Conservation (phyloP, 2,888 invertebrate species). For the Invenusta paracnida region DNA sequence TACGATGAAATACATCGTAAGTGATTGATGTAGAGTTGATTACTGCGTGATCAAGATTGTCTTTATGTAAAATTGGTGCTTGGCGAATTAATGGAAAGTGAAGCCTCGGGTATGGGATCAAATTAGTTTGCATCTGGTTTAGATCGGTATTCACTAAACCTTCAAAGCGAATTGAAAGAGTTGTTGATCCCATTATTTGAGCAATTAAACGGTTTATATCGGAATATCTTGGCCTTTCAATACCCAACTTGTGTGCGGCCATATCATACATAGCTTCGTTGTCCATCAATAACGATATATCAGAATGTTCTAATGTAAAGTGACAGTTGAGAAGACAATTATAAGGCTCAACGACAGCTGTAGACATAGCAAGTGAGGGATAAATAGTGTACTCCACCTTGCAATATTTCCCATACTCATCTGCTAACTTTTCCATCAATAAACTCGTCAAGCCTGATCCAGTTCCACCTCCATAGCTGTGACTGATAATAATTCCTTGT, state of each 20-base stretch:
- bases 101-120: constrained; percentile 43
- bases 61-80: constrained; percentile 31
- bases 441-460: constrained; percentile 35
- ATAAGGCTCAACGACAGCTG: constrained; percentile 43
- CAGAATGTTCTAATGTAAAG: constrained; percentile 36
- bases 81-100: constrained; percentile 39
- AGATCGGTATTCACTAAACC: constrained; percentile 31
- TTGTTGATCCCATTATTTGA: constrained; percentile 41
- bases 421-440: constrained; percentile 35
- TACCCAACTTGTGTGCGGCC: constrained; percentile 2
- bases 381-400: constrained; percentile 33
- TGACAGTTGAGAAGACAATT: constrained; percentile 39
- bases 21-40: constrained; percentile 1
- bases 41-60: neutral
- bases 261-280: constrained; percentile 43
- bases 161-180: constrained; percentile 38
- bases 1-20: neutral
- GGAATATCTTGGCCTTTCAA: constrained; percentile 34
- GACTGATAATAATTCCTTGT: constrained; percentile 36
- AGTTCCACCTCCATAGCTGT: constrained; percentile 39
- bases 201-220: constrained; percentile 42
- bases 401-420: constrained; percentile 36
- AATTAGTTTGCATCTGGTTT: constrained; percentile 39
- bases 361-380: constrained; percentile 21
- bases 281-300: constrained; percentile 34